phyloP scores from a whole-genome alignment of 2,113 vertebrate genomes.

The Cinclus cinclus region DNA sequence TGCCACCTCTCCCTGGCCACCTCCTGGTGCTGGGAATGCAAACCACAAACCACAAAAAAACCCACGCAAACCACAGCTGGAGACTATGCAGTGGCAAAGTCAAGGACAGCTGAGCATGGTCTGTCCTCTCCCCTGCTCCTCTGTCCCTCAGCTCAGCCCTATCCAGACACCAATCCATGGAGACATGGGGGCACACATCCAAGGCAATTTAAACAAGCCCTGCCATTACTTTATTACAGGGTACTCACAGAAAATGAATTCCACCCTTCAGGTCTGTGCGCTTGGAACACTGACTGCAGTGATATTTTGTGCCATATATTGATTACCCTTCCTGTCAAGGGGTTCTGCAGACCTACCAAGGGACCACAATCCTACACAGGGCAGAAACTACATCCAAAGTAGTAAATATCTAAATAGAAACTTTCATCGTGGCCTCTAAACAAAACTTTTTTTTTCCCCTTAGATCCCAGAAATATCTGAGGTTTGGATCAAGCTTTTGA shows the following conservation, averaged over 20 bases:
- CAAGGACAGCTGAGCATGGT: fast-evolving
- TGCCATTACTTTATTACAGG: background rate
- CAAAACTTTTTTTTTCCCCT: background rate
- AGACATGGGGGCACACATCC: fast-evolving
- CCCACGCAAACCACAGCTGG: background rate
- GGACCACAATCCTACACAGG: background rate
- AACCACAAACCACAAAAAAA: background rate
- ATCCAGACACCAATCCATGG: fast-evolving
- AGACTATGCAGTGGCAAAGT: background rate
- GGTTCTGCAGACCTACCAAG: background rate
- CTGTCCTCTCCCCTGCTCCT: background rate
- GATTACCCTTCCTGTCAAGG: background rate
- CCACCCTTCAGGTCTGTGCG: background rate
- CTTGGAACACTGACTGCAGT: background rate
- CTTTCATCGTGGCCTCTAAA: background rate
- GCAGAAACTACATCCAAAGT: background rate
- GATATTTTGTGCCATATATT: background rate
- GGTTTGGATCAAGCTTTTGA: background rate
- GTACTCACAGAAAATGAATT: background rate
- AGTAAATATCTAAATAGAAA: background rate
- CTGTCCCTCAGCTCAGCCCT: background rate
- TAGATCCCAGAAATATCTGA: background rate
- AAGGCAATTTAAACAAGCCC: background rate
- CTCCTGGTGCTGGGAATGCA: background rate
- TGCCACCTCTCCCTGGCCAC: background rate